Evolutionary conservation across 2,113 vertebrate species (phyloP).

Genomic region (Polypterus senegalus): DNA sequence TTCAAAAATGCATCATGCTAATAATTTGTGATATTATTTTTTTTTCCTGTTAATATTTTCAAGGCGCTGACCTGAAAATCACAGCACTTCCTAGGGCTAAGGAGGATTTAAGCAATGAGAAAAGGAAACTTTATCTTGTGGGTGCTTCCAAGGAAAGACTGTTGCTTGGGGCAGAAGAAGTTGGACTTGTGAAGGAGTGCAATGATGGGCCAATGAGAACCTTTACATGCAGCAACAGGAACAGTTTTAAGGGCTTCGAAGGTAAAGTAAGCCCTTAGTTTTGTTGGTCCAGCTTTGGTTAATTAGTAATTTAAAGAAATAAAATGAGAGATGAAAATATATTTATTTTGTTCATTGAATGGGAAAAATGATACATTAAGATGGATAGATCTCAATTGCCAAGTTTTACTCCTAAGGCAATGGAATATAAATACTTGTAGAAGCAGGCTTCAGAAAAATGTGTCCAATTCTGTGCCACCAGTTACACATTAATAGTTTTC

Average conservation of each 20-base stretch:
- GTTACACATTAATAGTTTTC: constrained; percentile 2
- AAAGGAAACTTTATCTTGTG: constrained; percentile 68
- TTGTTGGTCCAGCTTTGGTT: neutral
- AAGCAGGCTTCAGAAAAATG: no score
- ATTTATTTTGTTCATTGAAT: no score
- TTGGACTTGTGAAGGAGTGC: constrained; percentile 84
- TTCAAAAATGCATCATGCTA: neutral
- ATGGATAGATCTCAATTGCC: no score
- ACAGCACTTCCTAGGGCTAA: constrained; percentile 46
- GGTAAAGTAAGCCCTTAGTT: constrained; percentile 41
- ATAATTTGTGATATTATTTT: neutral
- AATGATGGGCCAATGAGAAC: constrained; percentile 73
- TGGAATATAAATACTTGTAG: no score
- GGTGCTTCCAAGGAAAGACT: constrained; percentile 64
- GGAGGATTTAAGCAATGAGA: constrained; percentile 40
- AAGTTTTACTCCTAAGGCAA: no score
- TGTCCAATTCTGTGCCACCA: neutral
- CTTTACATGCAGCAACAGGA: constrained; percentile 68
- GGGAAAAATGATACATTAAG: no score
- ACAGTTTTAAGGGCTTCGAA: constrained; percentile 70
- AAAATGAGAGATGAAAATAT: no score
- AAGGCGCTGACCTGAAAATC: constrained; percentile 76
- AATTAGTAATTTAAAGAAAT: no score
- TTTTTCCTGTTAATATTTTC: constrained; percentile 11
- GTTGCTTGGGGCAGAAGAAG: constrained; percentile 71